Conservation (phyloP, 2,113 vertebrate species). For the Desmodus rotundus region DNA sequence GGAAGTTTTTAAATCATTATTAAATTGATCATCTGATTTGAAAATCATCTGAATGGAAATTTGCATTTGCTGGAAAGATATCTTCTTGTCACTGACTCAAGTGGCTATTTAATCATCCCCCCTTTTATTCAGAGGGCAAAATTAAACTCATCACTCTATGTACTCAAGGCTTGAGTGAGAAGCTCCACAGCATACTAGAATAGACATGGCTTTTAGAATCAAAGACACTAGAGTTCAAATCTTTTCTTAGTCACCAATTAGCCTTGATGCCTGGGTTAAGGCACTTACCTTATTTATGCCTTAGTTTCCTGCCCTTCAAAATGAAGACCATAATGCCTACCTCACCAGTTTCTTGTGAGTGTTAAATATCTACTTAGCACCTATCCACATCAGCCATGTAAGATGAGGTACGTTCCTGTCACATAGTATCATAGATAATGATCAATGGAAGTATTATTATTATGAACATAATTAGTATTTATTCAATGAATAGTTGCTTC, state of each 20-base stretch:
- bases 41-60: not conserved
- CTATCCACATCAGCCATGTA: not conserved
- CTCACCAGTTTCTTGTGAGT: not conserved
- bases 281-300: not conserved
- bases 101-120: not conserved
- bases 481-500: not conserved
- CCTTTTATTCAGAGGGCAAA: not conserved
- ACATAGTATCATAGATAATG: not conserved
- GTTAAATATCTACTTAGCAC: not conserved
- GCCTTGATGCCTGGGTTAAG: not conserved
- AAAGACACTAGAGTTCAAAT: not conserved
- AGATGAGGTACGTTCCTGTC: not conserved
- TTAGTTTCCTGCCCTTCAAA: not conserved
- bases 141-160: not conserved
- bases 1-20: not conserved
- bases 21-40: constrained; percentile 4
- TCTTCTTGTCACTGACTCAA: not conserved
- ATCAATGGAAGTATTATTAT: not conserved
- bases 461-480: not conserved
- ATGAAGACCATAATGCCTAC: not conserved
- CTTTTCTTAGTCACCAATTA: not conserved
- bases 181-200: not conserved
- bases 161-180: not conserved
- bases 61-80: not conserved
- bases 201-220: not conserved